Percentiles rank a stretch among this genome's conserved stretches.
Evolutionary conservation across 2,888 invertebrate species (phyloP).

Genomic region (Elysia crispata): DNA sequence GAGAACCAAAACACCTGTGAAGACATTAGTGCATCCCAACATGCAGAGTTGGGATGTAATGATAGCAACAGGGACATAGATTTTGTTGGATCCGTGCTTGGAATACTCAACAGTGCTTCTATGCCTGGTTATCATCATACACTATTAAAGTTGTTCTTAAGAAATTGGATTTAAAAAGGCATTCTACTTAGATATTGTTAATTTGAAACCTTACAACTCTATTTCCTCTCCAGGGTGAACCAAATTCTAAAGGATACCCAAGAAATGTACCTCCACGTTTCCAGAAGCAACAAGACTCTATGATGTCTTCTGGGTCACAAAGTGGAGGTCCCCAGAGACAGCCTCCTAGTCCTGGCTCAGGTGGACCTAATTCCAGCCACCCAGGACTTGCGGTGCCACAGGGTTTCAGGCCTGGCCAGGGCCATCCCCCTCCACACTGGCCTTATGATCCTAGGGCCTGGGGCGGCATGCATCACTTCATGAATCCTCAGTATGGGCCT

Average conservation of each 20-base stretch:
- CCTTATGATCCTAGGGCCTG: constrained; percentile 58
- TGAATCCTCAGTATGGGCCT: constrained; percentile 65
- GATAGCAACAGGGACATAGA: constrained; percentile 47
- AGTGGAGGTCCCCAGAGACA: constrained; percentile 52
- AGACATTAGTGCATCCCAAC: constrained; percentile 40
- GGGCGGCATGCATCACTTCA: constrained; percentile 68
- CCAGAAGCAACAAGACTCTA: constrained; percentile 67
- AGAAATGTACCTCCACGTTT: constrained; percentile 85
- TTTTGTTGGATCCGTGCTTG: constrained; percentile 37
- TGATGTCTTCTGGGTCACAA: constrained; percentile 40
- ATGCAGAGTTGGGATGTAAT: constrained; percentile 42
- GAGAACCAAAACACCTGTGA: constrained; percentile 40
- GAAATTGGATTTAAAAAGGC: too few species aligned
- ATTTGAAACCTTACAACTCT: not conserved
- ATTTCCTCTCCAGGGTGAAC: constrained; percentile 52
- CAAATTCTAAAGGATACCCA: constrained; percentile 52
- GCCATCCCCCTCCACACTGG: constrained; percentile 71
- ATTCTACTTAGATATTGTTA: too few species aligned
- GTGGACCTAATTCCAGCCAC: constrained; percentile 55
- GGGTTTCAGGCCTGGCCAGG: constrained; percentile 71
- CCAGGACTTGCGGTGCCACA: constrained; percentile 59
- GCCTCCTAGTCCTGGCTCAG: constrained; percentile 55
- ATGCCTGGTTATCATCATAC: constrained; percentile 42
- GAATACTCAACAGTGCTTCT: constrained; percentile 20
- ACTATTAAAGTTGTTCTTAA: not conserved